Evolutionary conservation across 2,113 vertebrate genomes (phyloP), one percentile per base, ranked within the genome.

Genomic region (Apeltes quadracus): DNA sequence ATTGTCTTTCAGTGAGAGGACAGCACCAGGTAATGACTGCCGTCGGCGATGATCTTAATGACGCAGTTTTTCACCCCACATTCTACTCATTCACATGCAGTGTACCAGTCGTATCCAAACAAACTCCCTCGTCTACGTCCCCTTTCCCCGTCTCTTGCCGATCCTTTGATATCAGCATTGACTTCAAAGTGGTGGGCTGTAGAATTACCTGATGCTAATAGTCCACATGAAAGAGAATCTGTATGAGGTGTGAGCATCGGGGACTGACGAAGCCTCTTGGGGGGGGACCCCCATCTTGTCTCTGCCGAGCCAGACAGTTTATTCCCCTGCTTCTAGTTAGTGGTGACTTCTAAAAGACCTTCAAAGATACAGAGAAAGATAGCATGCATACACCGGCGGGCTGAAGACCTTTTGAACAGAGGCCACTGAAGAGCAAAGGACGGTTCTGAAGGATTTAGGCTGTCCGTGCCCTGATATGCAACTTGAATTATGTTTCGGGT

Each of bases 211-310:
- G 84, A 91, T 92, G 89, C 84, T 91, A 91, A 92, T 90, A 76
- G 88, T 90, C 89, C 88, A 91, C 90, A 92, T 92, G 83, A 91
- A 92, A 91, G 88, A 66, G 87, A 92, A 91, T 92, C 75, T 68
- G 78, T 87, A 87, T 90, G 88, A 90, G 88, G 86, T 84, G 80
- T 48, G 76, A 83, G 83, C 75, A 46, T 79, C 59, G 41, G 82
- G 84, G 79, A 86, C 87, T 83, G 79, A 82, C 1, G 46, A 76
- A 64, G 82, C 69, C 88, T 89, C 88, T 81, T 75, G 78, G 76
- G 88, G 67, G n/a, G 55, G 76, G 76, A 56, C 77, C 78, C 72
- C 23, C 29, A 20, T 66, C 66, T 44, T 50, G 79, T 78, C 69
- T 84, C 65, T 76, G 27, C 85, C 87, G 89, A 75, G 71, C 55